Percentiles rank a stretch among this genome's conserved stretches.
Evolutionary conservation across 2,888 invertebrate species (phyloP).

Genomic region (Idaea straminata): DNA sequence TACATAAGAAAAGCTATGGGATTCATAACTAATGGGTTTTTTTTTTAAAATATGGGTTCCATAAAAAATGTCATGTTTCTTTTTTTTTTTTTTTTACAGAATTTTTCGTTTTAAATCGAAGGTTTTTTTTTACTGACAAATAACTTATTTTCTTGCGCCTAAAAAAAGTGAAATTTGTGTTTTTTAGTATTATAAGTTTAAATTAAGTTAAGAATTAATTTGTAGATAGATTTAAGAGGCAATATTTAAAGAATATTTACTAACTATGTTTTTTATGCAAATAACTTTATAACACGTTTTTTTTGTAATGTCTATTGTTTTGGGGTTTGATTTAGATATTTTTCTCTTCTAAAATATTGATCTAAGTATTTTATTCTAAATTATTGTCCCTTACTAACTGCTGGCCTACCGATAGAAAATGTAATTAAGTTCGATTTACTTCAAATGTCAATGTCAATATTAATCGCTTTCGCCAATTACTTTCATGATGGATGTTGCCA

Average conservation of each 20-base stretch:
- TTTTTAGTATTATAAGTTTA: conserved; percentile 3
- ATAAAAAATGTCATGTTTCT: too few relatives aligned
- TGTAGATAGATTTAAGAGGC: conserved; percentile 23
- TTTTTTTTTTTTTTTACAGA: too few relatives aligned
- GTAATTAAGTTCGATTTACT: neutral
- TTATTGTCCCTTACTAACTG: neutral
- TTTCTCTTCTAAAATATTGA: conserved; percentile 6
- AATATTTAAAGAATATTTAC: conserved; percentile 27
- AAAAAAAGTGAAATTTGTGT: neutral
- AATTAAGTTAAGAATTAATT: conserved; percentile 4
- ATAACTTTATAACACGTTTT: conserved; percentile 48
- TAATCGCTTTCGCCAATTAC: neutral
- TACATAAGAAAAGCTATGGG: too few relatives aligned
- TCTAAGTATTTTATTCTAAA: neutral
- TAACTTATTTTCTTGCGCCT: neutral
- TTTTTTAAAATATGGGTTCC: too few relatives aligned
- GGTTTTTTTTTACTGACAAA: neutral
- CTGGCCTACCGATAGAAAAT: neutral
- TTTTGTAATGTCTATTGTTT: conserved; percentile 43
- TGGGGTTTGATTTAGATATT: conserved; percentile 18
- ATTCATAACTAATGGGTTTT: too few relatives aligned
- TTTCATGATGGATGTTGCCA: neutral
- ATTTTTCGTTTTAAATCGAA: neutral
- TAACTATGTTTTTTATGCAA: conserved; percentile 24
- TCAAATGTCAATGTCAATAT: neutral